Conservation (phyloP, 2,797 vertebrate species). For the Artibeus jamaicensis region DNA sequence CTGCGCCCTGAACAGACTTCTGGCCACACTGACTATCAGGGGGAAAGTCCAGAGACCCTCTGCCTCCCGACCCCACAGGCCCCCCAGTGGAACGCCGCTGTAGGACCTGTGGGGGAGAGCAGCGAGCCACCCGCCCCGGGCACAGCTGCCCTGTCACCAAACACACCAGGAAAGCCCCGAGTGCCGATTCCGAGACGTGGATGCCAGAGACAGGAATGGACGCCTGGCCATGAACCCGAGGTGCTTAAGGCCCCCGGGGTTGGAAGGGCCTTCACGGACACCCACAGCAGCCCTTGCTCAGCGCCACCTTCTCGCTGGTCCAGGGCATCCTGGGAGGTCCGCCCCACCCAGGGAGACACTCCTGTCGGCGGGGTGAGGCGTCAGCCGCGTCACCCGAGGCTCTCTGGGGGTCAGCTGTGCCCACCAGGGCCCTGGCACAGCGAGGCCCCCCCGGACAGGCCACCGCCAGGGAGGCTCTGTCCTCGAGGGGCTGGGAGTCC, state of each 20-base stretch:
- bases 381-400: background rate
- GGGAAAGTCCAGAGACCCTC: background rate
- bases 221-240: background rate
- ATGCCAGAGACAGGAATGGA: background rate
- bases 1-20: background rate
- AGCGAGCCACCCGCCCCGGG: accelerated
- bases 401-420: background rate
- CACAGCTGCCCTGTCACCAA: background rate
- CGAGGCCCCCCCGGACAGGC: accelerated
- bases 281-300: background rate
- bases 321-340: background rate
- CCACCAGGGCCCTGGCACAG: background rate
- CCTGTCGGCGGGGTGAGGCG: background rate
- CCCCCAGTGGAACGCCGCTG: background rate
- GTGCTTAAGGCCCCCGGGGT: accelerated
- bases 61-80: background rate
- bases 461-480: background rate
- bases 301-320: background rate
- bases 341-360: background rate
- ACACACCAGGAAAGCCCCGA: background rate
- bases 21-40: background rate
- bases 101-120: background rate
- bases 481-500: background rate
- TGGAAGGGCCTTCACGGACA: background rate
- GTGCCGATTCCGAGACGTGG: background rate